Base-by-base conservation (phyloP, 2,113 vertebrate genomes). In the Colius striatus region DNA sequence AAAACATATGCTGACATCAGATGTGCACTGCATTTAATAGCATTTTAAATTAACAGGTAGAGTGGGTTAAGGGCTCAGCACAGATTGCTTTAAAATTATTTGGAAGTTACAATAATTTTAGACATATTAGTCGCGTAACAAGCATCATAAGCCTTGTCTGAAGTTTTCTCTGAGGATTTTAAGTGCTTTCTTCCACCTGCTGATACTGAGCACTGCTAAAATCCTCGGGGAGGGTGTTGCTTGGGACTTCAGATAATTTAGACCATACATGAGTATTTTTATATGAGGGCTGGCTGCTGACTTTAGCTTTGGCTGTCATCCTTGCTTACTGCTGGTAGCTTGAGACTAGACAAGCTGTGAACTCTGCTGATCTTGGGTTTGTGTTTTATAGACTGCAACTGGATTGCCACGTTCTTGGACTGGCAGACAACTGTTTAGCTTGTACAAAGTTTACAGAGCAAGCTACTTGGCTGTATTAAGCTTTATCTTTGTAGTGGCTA, bases 281-380 rank as follows among this genome's bases (percentile, higher is more conserved):
- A 21, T 50, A 6, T 45, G 78, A 48, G 55, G 14, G 34, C 55
- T 91, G 84, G 62, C 66, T 94, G 74, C 76, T 92, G 70, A 61
- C 78, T 82, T 91, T 80, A 62, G 50, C 84, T 88, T 68, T 74
- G 38, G 51, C 87, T 91, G 93, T 94, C 84, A 48, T 80, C 84
- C 34, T 83, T 79, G 62, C 60, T 95, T 92, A 82, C 86, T 76
- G 91, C 70, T 92, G 47, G 32, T 67, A 51, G 78, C 34, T 87
- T 83, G 60, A 93, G 66, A 67, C 71, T 71, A 87, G 87, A 74
- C 90, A 83, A 95, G 82, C 60, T 96, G 94, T 91, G 74, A 48
- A 80, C 93, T 94, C 95, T 86, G 89, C 82, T 87, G 43, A 71
- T 62, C 63, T 73, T 83, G 74, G 20, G 32, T 83, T 84, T 95